Percentiles rank a stretch among this genome's conserved stretches.
Conservation (phyloP, 37 sponge, comb jelly and placozoan species). For the Oscarella lobularis region DNA sequence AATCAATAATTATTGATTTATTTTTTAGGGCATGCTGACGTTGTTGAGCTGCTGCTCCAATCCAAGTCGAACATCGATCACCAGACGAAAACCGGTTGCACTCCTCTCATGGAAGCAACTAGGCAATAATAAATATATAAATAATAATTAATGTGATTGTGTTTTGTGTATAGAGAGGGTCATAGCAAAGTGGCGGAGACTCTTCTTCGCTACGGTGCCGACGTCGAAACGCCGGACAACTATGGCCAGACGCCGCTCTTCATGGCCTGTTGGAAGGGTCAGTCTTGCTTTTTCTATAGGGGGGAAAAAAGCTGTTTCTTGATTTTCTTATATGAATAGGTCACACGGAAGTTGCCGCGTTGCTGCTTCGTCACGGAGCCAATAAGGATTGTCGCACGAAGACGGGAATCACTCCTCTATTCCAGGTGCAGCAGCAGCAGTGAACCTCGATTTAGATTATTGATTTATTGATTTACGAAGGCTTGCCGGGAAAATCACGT, state of each 20-base stretch:
- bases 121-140: constrained; percentile 15
- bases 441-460: neutral
- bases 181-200: constrained; percentile 78
- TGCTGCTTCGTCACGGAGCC: constrained; percentile 71
- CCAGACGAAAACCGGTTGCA: constrained; percentile 87
- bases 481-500: constrained; percentile 98
- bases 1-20: too few relatives aligned
- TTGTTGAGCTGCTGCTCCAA: constrained; percentile 60
- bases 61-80: constrained; percentile 64
- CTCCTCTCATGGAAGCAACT: constrained; percentile 38
- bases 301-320: neutral
- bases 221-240: constrained; percentile 99
- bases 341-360: constrained; percentile 79
- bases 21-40: constrained; percentile 35
- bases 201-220: constrained; percentile 74
- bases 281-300: neutral
- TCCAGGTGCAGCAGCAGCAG: constrained; percentile 43
- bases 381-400: constrained; percentile 95
- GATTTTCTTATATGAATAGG: constrained; percentile 13
- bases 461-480: constrained; percentile 1
- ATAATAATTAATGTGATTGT: neutral
- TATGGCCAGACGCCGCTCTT: constrained; percentile 97
- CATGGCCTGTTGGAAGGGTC: constrained; percentile 99
- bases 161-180: constrained; percentile 51
- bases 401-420: constrained; percentile 97